These are phyloP conservation scores for Camponotus vicinus DNA, from an alignment of 1,140 invertebrate species.

Conservation along the genomic window DNA sequence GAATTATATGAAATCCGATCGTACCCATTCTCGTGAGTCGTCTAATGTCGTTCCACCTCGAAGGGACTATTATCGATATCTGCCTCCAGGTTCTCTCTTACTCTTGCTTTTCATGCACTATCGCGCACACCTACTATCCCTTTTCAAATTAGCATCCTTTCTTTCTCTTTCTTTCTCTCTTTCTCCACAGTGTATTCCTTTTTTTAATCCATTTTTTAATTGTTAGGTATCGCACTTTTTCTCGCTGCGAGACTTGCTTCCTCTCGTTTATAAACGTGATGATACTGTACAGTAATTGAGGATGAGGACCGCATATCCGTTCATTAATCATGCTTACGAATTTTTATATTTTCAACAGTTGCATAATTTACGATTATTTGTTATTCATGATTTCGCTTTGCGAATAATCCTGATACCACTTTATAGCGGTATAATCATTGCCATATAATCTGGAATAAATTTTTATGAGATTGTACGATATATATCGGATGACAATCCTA, in stretches of 20 bases:
- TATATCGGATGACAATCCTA: no score
- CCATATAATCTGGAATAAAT: background rate
- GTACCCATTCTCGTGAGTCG: constrained; percentile 80
- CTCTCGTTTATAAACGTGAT: constrained; percentile 23
- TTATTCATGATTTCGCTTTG: no score
- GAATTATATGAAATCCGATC: constrained; percentile 89
- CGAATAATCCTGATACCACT: no score
- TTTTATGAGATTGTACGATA: no score
- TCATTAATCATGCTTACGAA: background rate
- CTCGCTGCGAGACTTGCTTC: no score
- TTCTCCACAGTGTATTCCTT: background rate
- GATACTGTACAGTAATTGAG: background rate
- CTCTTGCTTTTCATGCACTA: constrained; percentile 71
- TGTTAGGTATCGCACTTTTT: constrained; percentile 11
- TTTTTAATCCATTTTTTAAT: background rate
- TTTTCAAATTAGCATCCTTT: constrained; percentile 50
- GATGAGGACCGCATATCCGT: background rate
- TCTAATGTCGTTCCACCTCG: constrained; percentile 71
- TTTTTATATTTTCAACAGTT: constrained; percentile 16
- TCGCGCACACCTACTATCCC: constrained; percentile 32
- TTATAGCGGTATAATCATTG: no score
- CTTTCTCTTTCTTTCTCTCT: background rate
- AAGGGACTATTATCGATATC: constrained; percentile 79
- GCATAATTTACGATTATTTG: no score
- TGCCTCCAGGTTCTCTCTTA: constrained; percentile 79